These are phyloP conservation scores for Nemapogon koenigi DNA, from an alignment of 2,888 invertebrate genomes.

Conservation along the genomic window DNA sequence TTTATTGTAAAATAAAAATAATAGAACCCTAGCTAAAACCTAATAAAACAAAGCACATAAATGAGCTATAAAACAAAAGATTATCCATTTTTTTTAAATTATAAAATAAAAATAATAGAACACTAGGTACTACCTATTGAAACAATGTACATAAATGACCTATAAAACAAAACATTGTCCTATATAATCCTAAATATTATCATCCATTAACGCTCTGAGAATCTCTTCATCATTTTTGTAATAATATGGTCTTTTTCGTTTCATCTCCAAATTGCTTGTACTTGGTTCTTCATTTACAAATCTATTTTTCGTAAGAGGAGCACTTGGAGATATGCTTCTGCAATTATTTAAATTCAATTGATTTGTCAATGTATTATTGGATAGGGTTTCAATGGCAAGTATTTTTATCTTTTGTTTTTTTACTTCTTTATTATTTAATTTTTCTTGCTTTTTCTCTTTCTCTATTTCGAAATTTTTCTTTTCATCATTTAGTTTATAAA, in stretches of 20 bases:
- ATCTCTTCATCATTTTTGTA: slow-evolving; percentile 11
- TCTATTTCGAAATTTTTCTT: too few species aligned
- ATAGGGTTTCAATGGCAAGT: not conserved
- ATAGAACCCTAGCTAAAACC: too few species aligned
- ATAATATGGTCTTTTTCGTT: not conserved
- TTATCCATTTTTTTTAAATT: too few species aligned
- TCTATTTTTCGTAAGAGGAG: not conserved
- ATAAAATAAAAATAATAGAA: too few species aligned
- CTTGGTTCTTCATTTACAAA: not conserved
- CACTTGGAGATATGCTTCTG: not conserved
- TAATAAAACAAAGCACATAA: too few species aligned
- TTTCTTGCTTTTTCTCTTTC: too few species aligned
- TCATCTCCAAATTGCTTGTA: not conserved
- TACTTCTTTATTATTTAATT: not conserved
- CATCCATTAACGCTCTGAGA: slow-evolving; percentile 11
- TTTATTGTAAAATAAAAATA: too few species aligned
- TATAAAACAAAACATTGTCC: too few species aligned
- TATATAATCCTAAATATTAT: slow-evolving; percentile 9
- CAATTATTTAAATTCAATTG: not conserved
- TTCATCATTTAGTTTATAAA: slow-evolving; percentile 9
- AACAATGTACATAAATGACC: too few species aligned
- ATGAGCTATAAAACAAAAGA: too few species aligned
- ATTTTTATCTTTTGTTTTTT: not conserved
- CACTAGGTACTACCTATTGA: too few species aligned
- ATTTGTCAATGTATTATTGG: not conserved